Percentiles rank a stretch among this genome's conserved stretches.
phyloP scores from a whole-genome alignment of 2,113 vertebrate genomes.

The Mola mola region DNA sequence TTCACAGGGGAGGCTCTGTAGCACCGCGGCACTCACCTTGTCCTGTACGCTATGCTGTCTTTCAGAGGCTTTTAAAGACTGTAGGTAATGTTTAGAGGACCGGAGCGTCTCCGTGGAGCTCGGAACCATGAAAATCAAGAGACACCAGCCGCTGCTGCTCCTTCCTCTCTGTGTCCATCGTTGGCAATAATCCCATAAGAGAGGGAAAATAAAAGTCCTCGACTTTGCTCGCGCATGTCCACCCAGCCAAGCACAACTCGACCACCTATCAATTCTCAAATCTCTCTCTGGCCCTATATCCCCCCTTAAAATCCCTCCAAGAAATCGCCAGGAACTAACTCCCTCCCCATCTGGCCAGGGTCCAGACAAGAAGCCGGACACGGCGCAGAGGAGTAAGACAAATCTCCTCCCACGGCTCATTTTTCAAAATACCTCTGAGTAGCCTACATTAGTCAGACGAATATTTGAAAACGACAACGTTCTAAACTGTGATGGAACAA shows the following conservation, averaged over 20 bases:
- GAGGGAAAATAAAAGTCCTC: constrained; percentile 65
- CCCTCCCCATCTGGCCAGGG: constrained; percentile 81
- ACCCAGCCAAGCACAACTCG: constrained; percentile 74
- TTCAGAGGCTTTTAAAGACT: too few relatives aligned
- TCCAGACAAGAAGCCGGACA: constrained; percentile 80
- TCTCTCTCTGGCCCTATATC: constrained; percentile 68
- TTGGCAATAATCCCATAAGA: constrained; percentile 71
- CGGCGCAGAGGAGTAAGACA: constrained; percentile 64
- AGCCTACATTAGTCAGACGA: constrained; percentile 29
- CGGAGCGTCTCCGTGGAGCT: constrained; percentile 44
- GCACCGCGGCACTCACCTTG: neutral
- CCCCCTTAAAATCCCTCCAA: constrained; percentile 65
- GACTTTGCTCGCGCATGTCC: constrained; percentile 67
- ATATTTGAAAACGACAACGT: constrained; percentile 40
- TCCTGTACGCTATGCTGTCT: too few relatives aligned
- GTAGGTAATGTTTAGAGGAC: constrained; percentile 13
- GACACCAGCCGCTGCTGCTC: constrained; percentile 56
- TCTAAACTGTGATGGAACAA: neutral
- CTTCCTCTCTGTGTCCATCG: constrained; percentile 76
- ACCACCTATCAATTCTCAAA: constrained; percentile 81
- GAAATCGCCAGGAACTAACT: constrained; percentile 72
- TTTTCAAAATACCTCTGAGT: constrained; percentile 51
- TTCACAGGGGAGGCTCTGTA: too few relatives aligned
- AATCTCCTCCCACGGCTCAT: constrained; percentile 72
- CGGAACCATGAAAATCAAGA: constrained; percentile 41